Percentiles rank a stretch among this genome's conserved stretches.
Conservation (phyloP, 2,888 invertebrate species). For the Cryptus armator region DNA sequence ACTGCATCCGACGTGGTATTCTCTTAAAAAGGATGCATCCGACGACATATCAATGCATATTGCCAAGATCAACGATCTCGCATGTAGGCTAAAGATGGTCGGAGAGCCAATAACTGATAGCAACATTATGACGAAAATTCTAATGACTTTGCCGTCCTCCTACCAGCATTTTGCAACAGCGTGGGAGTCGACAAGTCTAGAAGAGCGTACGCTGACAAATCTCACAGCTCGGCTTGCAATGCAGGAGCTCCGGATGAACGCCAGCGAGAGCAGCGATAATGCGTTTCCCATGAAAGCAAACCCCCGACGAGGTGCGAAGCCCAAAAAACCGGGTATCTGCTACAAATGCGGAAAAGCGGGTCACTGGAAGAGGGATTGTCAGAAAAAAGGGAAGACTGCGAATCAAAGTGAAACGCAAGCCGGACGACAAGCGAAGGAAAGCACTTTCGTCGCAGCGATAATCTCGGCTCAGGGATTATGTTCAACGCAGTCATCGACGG, state of each 20-base stretch:
- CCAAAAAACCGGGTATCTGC: conserved; percentile 48
- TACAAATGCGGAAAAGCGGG: conserved; percentile 65
- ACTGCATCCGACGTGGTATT: conserved; percentile 70
- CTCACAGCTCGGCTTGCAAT: conserved; percentile 54
- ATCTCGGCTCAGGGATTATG: not conserved
- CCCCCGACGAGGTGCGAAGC: no score
- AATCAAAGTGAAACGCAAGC: not conserved
- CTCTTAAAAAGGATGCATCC: conserved; percentile 38
- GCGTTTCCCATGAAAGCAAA: conserved; percentile 36
- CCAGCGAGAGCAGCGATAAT: not conserved
- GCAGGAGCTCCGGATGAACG: conserved; percentile 31
- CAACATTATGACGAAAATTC: conserved; percentile 69
- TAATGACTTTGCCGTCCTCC: conserved; percentile 68
- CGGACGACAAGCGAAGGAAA: not conserved
- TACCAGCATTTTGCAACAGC: conserved; percentile 66
- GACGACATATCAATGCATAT: conserved; percentile 71
- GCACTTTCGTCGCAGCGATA: not conserved
- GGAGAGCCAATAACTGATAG: conserved; percentile 64
- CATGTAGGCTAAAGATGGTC: conserved; percentile 55
- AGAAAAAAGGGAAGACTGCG: not conserved
- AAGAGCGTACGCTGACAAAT: conserved; percentile 45
- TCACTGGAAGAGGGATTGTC: conserved; percentile 41
- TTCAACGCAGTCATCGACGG: not conserved
- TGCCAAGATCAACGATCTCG: conserved; percentile 70
- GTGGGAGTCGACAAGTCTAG: conserved; percentile 65